A percentile compares a stretch with the other conserved stretches of the same genome.
phyloP scores from a whole-genome alignment of 2,888 invertebrate species.

The Cantharis rufa region DNA sequence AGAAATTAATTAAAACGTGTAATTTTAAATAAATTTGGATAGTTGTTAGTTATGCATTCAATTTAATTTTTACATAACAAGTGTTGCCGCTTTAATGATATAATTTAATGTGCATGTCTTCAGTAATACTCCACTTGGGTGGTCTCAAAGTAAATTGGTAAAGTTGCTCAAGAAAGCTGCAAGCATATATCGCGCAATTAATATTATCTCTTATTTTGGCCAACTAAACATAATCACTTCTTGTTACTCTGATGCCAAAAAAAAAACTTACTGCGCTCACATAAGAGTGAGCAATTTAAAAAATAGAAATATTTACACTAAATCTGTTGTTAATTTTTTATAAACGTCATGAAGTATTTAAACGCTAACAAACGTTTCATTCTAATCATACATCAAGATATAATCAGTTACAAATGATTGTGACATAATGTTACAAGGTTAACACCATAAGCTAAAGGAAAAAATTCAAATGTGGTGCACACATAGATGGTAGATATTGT shows the following conservation, averaged over 20 bases:
- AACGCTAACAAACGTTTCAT: not conserved
- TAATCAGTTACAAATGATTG: not conserved
- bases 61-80: slow-evolving; percentile 20
- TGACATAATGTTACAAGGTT: not conserved
- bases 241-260: slow-evolving; percentile 1
- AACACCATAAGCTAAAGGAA: not conserved
- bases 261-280: not conserved
- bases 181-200: slow-evolving; percentile 24
- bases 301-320: not conserved
- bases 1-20: not conserved
- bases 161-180: slow-evolving; percentile 37
- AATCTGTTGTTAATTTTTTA: not conserved
- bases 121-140: slow-evolving; percentile 50
- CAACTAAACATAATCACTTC: slow-evolving; percentile 61
- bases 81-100: slow-evolving; percentile 47
- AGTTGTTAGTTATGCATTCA: not conserved
- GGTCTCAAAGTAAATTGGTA: slow-evolving; percentile 49
- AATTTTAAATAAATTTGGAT: not conserved
- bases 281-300: not conserved
- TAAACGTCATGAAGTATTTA: not conserved
- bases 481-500: not conserved
- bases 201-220: slow-evolving; percentile 48
- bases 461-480: not conserved
- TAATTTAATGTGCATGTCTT: slow-evolving; percentile 51
- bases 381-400: not conserved